These are phyloP conservation scores for Coracopsis vasa DNA, from an alignment of 2,113 vertebrate genomes.

Conservation along the genomic window DNA sequence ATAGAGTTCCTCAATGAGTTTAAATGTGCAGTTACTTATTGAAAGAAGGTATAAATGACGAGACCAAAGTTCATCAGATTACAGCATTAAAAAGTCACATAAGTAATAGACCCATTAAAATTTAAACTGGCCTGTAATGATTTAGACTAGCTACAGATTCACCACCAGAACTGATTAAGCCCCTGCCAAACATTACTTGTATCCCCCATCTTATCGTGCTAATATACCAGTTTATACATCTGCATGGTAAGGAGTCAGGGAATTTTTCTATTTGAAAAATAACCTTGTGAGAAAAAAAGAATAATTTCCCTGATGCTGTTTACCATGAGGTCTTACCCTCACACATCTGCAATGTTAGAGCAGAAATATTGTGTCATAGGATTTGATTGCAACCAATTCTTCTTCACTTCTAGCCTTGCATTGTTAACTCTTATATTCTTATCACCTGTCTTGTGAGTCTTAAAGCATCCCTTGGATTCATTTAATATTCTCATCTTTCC, in stretches of 20 bases:
- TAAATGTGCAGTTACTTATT: not conserved
- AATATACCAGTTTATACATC: not conserved
- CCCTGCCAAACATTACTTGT: not conserved
- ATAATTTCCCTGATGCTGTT: not conserved
- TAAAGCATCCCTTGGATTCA: not conserved
- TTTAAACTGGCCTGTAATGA: not conserved
- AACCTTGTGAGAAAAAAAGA: too few relatives aligned
- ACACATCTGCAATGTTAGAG: not conserved
- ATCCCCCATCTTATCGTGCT: not conserved
- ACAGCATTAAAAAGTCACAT: not conserved
- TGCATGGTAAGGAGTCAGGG: not conserved
- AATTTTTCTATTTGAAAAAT: not conserved
- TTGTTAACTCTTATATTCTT: not conserved
- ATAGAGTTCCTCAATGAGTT: not conserved
- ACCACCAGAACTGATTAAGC: not conserved
- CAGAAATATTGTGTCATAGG: not conserved
- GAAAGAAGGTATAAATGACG: not conserved
- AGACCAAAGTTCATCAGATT: not conserved
- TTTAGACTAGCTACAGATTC: not conserved
- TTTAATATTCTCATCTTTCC: not conserved
- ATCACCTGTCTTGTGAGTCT: not conserved
- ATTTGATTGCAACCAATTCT: not conserved
- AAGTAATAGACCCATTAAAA: not conserved
- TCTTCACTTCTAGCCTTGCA: not conserved
- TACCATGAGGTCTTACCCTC: not conserved